Base-by-base conservation (phyloP, 2,797 vertebrate genomes). In the Protosalanx chinensis region DNA sequence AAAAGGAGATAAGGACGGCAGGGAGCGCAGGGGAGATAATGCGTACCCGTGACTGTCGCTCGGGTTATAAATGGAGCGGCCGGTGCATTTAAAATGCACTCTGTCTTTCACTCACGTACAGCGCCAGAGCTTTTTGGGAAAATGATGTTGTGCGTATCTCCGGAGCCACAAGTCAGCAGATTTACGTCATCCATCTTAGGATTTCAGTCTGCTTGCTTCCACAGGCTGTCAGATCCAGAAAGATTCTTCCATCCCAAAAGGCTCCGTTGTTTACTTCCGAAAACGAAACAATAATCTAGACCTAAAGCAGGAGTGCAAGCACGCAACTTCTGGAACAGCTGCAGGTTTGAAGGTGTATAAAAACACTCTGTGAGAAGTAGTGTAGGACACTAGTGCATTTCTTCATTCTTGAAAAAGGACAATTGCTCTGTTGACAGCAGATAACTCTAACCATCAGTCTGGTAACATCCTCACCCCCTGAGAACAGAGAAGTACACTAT, bases 381-480 rank as follows among this genome's bases (percentile, higher is more conserved):
- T 41, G 41, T 41, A 12, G 41, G 41, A 8, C 2, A 41, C 41
- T 3, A 41, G 41, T 41, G 2, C 8, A 41, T 41, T 12, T 86
- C 84, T n/a, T 75, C 1, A 82, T 81, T 79, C 86, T 78, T 86
- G 77, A 90, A 87, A 89, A 83, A 83, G 63, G 80, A 71, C 81
- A 85, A 84, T 89, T 88, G 88, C 88, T 86, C 80, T 76, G 72
- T 72, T 84, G 58, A 68, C 72, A 72, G 75, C 35, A 76, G 76
- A 79, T 62, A 62, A 75, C 84, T 33, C 82, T 87, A 86, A 77
- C 41, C 86, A 86, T 90, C 85, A 87, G 84, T 83, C 85, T 78
- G 81, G 84, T 82, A 77, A 81, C 35, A 56, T 84, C 79, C 70
- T 7, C 82, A 83, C 83, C 83, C 78, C 29, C 74, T 72, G 71